Base-by-base conservation (phyloP, 92 coral and sea anemone genomes). In the Scolanthus callimorphus region DNA sequence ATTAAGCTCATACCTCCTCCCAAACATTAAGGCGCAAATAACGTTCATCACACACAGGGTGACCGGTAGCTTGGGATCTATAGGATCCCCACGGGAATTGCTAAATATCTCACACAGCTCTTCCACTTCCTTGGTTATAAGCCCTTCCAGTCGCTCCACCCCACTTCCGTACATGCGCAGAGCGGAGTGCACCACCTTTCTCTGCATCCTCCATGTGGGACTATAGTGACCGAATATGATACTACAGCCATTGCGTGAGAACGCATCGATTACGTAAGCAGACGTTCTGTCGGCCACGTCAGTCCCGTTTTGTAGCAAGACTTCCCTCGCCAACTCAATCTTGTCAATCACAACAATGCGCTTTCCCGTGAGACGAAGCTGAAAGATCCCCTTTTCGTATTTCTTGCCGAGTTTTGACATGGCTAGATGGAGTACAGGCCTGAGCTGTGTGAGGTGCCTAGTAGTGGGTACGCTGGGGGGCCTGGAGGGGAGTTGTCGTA, bases 141-240 rank as follows among this genome's bases (percentile, higher is more conserved):
- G 72, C 6, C 51, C 58, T 48, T 85, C 88, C 25, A 85, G 62
- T 11, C 64, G 25, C 1, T 43, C 39, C 11, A 62, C 29, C 12
- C 71, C 71, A 2, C 82, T 66, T 19, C 53, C 49, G 57, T 62
- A 85, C 48, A 55, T 54, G 34, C 79, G 62, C 57, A 85, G 25
- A 22, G 77, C 84, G 65, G 79, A 53, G 19, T 77, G 77, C 37
- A 82, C 82, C 20, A 85, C 60, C 39, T 65, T 80, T 12, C 94
- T 60, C 57, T 85, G 88, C 20, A 62, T 47, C 29, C 54, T 85
- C 94, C 94, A 85, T 51, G 74, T 80, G 52, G 94, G 80, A 19
- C 88, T 76, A 21, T 74, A 53, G 30, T 80, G 73, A 0, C 88
- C 94, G 27, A 85, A 85, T 26, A 72, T 67, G 37, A 77, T 30